Evolutionary conservation across 2,888 invertebrate genomes (phyloP).

Genomic region (Xanthorhoe spadicearia): DNA sequence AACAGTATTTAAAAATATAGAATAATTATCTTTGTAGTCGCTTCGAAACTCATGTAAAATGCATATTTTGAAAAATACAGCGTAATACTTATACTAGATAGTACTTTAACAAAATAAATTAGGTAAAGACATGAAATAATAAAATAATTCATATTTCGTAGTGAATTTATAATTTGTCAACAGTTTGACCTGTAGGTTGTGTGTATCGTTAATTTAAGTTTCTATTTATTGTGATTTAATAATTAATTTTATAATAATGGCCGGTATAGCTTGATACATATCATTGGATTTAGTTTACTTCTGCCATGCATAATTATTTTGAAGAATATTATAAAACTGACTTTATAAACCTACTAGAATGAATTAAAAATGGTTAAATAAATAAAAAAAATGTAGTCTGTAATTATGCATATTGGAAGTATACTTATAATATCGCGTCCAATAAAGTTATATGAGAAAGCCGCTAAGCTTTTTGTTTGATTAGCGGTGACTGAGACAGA

Average conservation of each 20-base stretch:
- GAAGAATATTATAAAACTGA: not conserved
- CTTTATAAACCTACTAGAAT: not conserved
- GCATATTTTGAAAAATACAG: slow-evolving; percentile 36
- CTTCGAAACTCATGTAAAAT: slow-evolving; percentile 32
- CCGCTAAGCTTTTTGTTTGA: not conserved
- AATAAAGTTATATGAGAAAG: not conserved
- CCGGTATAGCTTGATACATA: slow-evolving; percentile 31
- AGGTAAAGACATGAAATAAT: slow-evolving; percentile 26
- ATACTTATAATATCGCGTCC: slow-evolving; percentile 12
- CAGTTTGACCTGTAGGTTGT: slow-evolving; percentile 64
- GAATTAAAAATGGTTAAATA: no score
- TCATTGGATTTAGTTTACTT: slow-evolving; percentile 31
- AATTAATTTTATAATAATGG: slow-evolving; percentile 43
- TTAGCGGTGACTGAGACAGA: slow-evolving; percentile 22
- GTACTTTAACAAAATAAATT: slow-evolving; percentile 40
- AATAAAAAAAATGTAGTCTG: not conserved
- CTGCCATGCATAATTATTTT: slow-evolving; percentile 6
- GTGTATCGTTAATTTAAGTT: slow-evolving; percentile 64
- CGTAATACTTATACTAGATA: slow-evolving; percentile 33
- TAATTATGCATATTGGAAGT: slow-evolving; percentile 6
- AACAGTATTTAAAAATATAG: slow-evolving; percentile 25
- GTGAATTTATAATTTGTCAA: slow-evolving; percentile 37
- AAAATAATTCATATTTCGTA: slow-evolving; percentile 31
- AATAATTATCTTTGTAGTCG: slow-evolving; percentile 16
- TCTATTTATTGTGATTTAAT: slow-evolving; percentile 76